Evolutionary conservation across 2,113 vertebrate species (phyloP).

Genomic region (Sorex fumeus): DNA sequence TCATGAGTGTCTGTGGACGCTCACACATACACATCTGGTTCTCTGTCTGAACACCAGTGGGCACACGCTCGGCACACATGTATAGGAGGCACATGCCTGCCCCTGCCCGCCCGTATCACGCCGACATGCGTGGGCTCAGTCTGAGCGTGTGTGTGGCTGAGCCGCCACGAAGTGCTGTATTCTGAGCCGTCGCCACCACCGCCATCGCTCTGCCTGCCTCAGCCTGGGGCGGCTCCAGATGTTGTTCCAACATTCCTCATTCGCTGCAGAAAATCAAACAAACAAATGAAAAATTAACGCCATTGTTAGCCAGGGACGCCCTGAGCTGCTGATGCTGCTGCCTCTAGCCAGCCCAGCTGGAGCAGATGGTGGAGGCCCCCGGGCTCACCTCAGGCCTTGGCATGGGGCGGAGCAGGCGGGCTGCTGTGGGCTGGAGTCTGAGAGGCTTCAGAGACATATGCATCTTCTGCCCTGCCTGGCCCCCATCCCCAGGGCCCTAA

Average conservation of each 20-base stretch:
- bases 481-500: background rate
- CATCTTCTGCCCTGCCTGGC: background rate
- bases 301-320: conserved; percentile 85
- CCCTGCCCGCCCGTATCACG: no score
- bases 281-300: conserved; percentile 91
- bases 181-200: conserved; percentile 21
- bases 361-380: conserved; percentile 85
- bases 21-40: background rate
- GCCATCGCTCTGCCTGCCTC: background rate
- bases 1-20: no score
- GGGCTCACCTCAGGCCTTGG: conserved; percentile 71
- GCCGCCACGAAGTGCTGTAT: fast-evolving
- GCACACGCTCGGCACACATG: no score
- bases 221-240: conserved; percentile 80
- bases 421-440: background rate
- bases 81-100: no score
- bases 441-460: background rate
- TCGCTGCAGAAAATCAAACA: conserved; percentile 86
- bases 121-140: no score
- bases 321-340: conserved; percentile 71
- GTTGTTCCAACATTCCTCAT: conserved; percentile 80
- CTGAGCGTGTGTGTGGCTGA: background rate
- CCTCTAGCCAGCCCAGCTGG: conserved; percentile 80
- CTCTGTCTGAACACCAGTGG: background rate
- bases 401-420: background rate